Conservation (phyloP, 2,888 invertebrate species). For the Ichneumon xanthorius region DNA sequence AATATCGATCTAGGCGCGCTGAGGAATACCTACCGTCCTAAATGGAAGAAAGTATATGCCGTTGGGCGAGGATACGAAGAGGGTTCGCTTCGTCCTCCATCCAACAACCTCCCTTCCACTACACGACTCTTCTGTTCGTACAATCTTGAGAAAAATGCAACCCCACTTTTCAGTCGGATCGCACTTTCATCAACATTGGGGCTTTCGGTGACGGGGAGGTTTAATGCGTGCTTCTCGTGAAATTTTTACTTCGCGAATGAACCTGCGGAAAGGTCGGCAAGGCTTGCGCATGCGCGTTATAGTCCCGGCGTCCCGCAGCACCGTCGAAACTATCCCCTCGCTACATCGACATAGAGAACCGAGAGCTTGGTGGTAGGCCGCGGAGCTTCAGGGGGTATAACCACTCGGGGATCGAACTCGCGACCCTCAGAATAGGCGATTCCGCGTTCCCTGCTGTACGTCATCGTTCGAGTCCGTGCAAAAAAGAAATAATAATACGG, state of each 20-base stretch:
- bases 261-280: constrained; percentile 48
- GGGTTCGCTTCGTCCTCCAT: neutral
- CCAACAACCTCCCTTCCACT: neutral
- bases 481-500: neutral
- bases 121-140: neutral
- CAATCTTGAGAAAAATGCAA: neutral
- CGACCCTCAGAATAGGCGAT: constrained; percentile 72
- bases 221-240: neutral
- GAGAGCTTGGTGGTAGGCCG: constrained; percentile 21
- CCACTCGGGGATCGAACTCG: constrained; percentile 76
- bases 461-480: constrained; percentile 35
- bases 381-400: constrained; percentile 71
- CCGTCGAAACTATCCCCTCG: constrained; percentile 48
- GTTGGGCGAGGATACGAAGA: neutral
- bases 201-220: neutral
- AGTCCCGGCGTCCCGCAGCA: constrained; percentile 12
- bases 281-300: constrained; percentile 55
- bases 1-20: constrained; percentile 28
- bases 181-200: neutral
- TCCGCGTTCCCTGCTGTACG: constrained; percentile 66
- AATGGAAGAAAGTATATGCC: constrained; percentile 5
- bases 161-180: neutral
- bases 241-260: constrained; percentile 15
- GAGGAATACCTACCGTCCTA: neutral
- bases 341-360: neutral